Percentiles rank a stretch among this genome's conserved stretches.
Conservation (phyloP, 2,797 vertebrate genomes). For the Masticophis lateralis region DNA sequence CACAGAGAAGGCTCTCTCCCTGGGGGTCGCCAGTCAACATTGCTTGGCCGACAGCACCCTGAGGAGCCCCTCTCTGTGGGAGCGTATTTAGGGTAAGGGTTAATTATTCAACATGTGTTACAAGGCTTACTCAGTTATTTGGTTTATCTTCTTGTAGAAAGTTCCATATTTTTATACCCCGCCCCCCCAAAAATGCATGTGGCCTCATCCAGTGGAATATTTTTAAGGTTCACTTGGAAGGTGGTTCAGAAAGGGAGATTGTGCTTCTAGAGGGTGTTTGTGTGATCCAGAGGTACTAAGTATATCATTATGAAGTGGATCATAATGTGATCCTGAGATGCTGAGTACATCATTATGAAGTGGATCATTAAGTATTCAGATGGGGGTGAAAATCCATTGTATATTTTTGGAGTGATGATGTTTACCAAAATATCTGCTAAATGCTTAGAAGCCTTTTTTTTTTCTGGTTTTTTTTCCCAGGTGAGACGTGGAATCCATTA, state of each 20-base stretch:
- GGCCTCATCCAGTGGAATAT: neutral
- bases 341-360: neutral
- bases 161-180: neutral
- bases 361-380: neutral
- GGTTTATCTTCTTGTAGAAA: neutral
- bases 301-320: no score
- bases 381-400: fast-evolving
- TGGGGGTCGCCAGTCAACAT: no score
- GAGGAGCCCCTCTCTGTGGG: no score
- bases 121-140: neutral
- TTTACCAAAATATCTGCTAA: constrained; percentile 17
- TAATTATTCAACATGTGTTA: neutral
- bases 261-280: neutral
- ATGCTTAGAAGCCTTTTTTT: constrained; percentile 17
- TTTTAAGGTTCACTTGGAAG: neutral
- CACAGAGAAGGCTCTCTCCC: no score
- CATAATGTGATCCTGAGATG: neutral
- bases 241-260: neutral
- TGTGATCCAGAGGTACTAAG: neutral
- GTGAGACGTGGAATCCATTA: constrained; percentile 95
- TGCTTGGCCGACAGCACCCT: no score
- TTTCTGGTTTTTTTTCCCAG: constrained; percentile 61
- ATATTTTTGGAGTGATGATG: neutral
- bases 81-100: neutral
- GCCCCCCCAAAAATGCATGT: neutral